phyloP scores from a whole-genome alignment of 2,113 vertebrate species.

The Petromus typicus region DNA sequence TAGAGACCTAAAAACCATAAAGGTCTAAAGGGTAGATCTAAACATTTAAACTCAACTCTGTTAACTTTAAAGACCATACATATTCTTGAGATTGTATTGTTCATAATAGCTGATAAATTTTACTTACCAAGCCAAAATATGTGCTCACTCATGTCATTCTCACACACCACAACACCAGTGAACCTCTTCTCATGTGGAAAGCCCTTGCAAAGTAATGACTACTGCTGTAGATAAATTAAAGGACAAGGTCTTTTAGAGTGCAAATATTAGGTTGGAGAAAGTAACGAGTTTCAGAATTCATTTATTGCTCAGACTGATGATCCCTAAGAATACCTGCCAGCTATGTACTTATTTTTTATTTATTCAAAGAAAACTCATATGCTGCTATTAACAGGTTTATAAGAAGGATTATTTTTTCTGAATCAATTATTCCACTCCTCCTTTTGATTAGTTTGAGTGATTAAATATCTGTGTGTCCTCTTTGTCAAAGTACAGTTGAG shows the following conservation, averaged over 20 bases:
- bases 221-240: conserved; percentile 51
- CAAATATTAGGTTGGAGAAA: conserved; percentile 28
- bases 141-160: not conserved
- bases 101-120: not conserved
- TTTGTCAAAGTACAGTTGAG: conserved; percentile 31
- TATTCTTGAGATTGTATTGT: not conserved
- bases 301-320: conserved; percentile 21
- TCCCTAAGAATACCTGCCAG: conserved; percentile 51
- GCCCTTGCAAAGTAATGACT: not conserved
- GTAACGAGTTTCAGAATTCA: conserved; percentile 57
- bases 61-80: not conserved
- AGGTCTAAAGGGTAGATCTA: not conserved
- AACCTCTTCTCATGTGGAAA: not conserved
- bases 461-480: not conserved
- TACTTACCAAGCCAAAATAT: not conserved
- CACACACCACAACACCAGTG: not conserved
- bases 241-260: not conserved
- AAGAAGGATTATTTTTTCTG: conserved; percentile 58
- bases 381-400: conserved; percentile 38
- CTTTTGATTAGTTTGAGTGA: conserved; percentile 42
- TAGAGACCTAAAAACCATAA: not conserved
- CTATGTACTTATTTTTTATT: conserved; percentile 57
- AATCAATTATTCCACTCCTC: conserved; percentile 34
- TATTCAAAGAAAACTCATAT: conserved; percentile 53
- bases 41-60: not conserved